Evolutionary conservation across 2,113 vertebrate genomes (phyloP).

Genomic region (Pomatostomus ruficeps): DNA sequence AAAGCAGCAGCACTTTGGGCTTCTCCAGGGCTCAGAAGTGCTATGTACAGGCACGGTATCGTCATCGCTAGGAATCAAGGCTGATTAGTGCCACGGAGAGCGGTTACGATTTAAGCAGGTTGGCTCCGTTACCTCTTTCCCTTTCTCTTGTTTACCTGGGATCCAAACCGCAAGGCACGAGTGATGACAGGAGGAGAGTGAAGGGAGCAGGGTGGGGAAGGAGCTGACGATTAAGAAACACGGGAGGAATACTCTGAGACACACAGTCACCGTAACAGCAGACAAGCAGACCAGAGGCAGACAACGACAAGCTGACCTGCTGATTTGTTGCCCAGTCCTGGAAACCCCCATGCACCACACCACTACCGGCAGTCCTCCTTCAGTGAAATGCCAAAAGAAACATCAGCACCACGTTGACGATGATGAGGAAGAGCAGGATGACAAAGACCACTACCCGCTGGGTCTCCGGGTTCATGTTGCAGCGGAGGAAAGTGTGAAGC

Average conservation of each 20-base stretch:
- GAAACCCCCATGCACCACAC: constrained; percentile 36
- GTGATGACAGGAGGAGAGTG: constrained; percentile 14
- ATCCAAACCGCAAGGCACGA: constrained; percentile 30
- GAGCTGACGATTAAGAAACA: neutral
- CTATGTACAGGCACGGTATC: neutral
- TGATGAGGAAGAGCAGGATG: constrained; percentile 93
- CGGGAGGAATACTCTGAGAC: constrained; percentile 30
- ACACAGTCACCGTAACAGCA: constrained; percentile 40
- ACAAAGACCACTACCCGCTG: constrained; percentile 92
- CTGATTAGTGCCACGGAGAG: neutral
- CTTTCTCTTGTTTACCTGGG: neutral
- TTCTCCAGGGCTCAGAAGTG: neutral
- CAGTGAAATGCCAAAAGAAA: constrained; percentile 94
- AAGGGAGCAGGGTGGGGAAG: constrained; percentile 15
- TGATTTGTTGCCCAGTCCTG: constrained; percentile 38
- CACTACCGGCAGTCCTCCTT: constrained; percentile 54
- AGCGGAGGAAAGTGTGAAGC: constrained; percentile 84
- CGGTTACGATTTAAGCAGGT: neutral
- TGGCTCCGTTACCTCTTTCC: neutral
- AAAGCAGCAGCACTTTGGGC: neutral
- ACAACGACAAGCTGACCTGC: constrained; percentile 67
- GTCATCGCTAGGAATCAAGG: neutral
- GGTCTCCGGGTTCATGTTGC: constrained; percentile 92
- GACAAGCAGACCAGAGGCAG: constrained; percentile 47
- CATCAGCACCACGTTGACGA: constrained; percentile 97